Evolutionary conservation across 2,888 invertebrate species (phyloP).

Genomic region (Trichacis sp.): DNA sequence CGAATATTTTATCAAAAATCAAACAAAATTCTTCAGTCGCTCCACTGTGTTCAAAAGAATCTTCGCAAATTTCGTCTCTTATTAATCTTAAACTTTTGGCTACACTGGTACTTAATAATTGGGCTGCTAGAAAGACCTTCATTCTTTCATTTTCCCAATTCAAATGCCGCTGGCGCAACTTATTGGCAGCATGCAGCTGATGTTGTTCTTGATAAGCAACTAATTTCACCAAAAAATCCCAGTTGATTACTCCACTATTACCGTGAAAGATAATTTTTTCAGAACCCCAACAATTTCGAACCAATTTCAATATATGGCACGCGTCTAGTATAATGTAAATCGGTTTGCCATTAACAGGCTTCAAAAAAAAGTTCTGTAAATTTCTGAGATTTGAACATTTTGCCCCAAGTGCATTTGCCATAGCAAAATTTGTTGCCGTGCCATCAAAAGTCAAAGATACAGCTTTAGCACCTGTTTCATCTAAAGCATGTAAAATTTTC

Average conservation of each 20-base stretch:
- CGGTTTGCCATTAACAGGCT: constrained; percentile 21
- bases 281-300: constrained; percentile 33
- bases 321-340: constrained; percentile 34
- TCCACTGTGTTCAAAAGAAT: constrained; percentile 27
- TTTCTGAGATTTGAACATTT: background rate
- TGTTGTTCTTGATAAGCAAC: constrained; percentile 6
- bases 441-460: constrained; percentile 43
- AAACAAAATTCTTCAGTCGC: constrained; percentile 41
- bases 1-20: constrained; percentile 47
- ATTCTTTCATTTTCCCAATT: constrained; percentile 43
- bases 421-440: constrained; percentile 23
- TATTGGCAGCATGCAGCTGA: constrained; percentile 16
- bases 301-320: constrained; percentile 41
- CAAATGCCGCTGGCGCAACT: constrained; percentile 24
- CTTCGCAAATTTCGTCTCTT: constrained; percentile 15
- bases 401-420: constrained; percentile 24
- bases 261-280: constrained; percentile 2
- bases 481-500: constrained; percentile 17
- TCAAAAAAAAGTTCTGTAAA: constrained; percentile 15
- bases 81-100: constrained; percentile 38
- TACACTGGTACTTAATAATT: constrained; percentile 46
- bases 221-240: constrained; percentile 14
- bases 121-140: constrained; percentile 47
- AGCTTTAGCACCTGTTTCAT: constrained; percentile 31
- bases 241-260: too few relatives aligned